These are phyloP conservation scores for Thysanoteuthis rhombus DNA, from an alignment of 2,888 invertebrate species.

Conservation along the genomic window DNA sequence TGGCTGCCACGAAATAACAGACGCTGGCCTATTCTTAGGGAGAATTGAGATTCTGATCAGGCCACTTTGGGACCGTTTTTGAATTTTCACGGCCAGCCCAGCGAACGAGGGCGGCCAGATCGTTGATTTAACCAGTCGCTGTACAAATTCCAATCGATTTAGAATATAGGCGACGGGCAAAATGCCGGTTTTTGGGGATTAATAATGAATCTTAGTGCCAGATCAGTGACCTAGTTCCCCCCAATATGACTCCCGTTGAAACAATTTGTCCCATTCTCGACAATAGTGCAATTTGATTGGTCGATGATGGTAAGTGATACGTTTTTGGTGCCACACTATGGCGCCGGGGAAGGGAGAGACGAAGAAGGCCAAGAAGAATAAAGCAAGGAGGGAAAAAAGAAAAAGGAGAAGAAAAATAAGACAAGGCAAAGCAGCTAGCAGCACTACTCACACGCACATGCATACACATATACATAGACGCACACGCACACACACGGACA, in stretches of 20 bases:
- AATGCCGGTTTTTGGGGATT: constrained; percentile 14
- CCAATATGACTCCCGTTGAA: constrained; percentile 43
- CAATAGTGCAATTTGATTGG: constrained; percentile 55
- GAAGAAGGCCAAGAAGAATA: neutral
- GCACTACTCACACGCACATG: neutral
- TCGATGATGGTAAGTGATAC: constrained; percentile 52
- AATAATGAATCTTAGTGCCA: neutral
- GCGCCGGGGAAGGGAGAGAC: neutral
- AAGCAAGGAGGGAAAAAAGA: neutral
- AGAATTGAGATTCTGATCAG: constrained; percentile 47
- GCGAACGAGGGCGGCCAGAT: neutral
- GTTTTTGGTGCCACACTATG: constrained; percentile 36
- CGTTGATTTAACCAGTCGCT: neutral
- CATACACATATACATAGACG: too few relatives aligned
- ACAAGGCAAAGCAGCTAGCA: constrained; percentile 12
- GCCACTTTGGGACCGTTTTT: neutral
- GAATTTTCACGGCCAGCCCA: constrained; percentile 16
- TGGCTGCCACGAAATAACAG: constrained; percentile 54
- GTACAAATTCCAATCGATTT: neutral
- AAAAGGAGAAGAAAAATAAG: neutral
- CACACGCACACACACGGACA: too few relatives aligned
- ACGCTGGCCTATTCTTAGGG: constrained; percentile 52
- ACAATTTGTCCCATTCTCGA: constrained; percentile 54
- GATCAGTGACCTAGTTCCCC: constrained; percentile 32
- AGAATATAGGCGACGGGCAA: neutral